phyloP scores from a whole-genome alignment of 2,888 invertebrate species.

The Drosophila robusta region DNA sequence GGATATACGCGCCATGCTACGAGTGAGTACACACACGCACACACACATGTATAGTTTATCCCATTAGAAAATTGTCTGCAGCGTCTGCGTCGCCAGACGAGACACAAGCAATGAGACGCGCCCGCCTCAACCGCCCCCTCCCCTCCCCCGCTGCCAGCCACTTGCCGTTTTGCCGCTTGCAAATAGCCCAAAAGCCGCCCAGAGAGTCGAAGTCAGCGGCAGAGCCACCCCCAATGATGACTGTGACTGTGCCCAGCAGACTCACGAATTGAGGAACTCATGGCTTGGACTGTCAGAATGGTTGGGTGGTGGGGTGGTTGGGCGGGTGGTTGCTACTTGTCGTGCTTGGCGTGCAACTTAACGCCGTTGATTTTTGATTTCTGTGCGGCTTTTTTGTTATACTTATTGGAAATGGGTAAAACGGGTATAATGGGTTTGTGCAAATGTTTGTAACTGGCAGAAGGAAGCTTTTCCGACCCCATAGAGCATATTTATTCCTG shows the following conservation, averaged over 20 bases:
- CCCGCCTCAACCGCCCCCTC: conserved; percentile 13
- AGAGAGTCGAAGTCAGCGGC: conserved; percentile 24
- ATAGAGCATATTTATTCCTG: no score
- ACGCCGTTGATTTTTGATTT: conserved; percentile 68
- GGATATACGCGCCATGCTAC: conserved; percentile 33
- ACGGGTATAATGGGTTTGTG: no score
- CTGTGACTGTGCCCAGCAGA: conserved; percentile 5
- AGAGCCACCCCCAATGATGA: conserved; percentile 54
- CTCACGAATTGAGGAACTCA: conserved; percentile 12
- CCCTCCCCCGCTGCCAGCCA: conserved; percentile 1
- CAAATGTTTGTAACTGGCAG: no score
- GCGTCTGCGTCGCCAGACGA: conserved; percentile 64
- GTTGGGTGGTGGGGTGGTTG: conserved; percentile 7
- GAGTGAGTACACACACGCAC: conserved; percentile 7
- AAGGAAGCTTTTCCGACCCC: no score
- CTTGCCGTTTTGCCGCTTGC: conserved; percentile 36
- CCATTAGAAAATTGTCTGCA: conserved; percentile 67
- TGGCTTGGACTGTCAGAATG: conserved; percentile 10
- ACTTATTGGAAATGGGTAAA: no score
- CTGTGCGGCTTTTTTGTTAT: conserved; percentile 32
- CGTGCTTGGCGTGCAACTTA: conserved; percentile 54
- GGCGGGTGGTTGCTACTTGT: conserved; percentile 21
- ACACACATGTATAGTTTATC: conserved; percentile 54
- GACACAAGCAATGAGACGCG: conserved; percentile 32
- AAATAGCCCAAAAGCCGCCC: conserved; percentile 59